Conservation (phyloP, 2,113 vertebrate genomes). For the Sciurus niger region DNA sequence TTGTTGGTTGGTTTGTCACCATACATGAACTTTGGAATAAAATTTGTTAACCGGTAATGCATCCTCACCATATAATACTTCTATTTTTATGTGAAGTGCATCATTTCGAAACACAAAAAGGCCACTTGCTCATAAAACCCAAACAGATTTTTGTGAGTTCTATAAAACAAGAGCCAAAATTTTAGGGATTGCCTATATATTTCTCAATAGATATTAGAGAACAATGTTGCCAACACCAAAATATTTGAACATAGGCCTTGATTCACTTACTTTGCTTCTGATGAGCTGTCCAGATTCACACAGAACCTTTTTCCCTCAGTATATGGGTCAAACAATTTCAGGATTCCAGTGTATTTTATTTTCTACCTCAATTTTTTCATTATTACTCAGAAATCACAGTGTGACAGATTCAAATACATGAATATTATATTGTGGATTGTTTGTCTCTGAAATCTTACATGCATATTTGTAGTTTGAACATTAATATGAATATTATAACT, state of each 20-base stretch:
- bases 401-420: neutral
- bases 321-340: neutral
- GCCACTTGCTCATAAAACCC: neutral
- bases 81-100: neutral
- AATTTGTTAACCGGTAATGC: constrained; percentile 6
- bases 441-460: constrained; percentile 47
- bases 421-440: neutral
- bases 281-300: neutral
- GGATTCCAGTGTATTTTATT: neutral
- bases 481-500: constrained; percentile 33
- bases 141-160: constrained; percentile 39
- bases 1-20: neutral
- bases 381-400: constrained; percentile 23
- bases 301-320: neutral
- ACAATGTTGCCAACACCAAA: constrained; percentile 8
- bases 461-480: neutral
- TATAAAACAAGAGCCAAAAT: constrained; percentile 26
- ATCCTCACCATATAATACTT: constrained; percentile 7
- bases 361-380: neutral
- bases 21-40: neutral
- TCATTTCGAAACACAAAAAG: constrained; percentile 46
- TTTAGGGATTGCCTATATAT: constrained; percentile 40
- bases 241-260: neutral
- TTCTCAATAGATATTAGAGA: constrained; percentile 44
- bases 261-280: constrained; percentile 24